These are phyloP conservation scores for Drosophila ironensis DNA, from an alignment of 1,140 invertebrate genomes.

Conservation along the genomic window DNA sequence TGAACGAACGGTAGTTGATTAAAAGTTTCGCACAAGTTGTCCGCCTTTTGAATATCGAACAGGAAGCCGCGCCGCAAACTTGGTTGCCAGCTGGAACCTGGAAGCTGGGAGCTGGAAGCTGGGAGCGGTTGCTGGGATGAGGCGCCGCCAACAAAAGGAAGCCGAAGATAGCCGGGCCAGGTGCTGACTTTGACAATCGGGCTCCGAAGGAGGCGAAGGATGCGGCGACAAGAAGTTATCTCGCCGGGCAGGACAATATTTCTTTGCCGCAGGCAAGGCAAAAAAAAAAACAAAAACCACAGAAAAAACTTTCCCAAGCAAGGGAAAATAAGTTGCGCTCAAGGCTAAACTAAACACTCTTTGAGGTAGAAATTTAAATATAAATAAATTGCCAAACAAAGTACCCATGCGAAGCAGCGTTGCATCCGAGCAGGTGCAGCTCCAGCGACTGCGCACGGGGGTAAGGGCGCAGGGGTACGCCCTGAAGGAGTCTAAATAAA, in stretches of 20 bases:
- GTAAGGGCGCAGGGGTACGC: not conserved
- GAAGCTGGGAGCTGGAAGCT: not conserved
- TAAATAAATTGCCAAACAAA: conserved; percentile 79
- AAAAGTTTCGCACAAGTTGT: conserved; percentile 67
- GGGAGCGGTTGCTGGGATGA: too few species aligned
- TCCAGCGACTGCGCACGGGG: conserved; percentile 14
- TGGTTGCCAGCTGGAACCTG: not conserved
- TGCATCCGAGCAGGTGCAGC: conserved; percentile 28
- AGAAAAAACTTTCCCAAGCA: conserved; percentile 48
- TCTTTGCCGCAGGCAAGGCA: conserved; percentile 44
- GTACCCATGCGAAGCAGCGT: conserved; percentile 39
- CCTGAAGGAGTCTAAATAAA: conserved; percentile 67
- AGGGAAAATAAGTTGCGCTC: conserved; percentile 56
- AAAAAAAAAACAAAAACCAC: too few species aligned
- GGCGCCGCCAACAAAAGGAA: not conserved
- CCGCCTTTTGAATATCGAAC: conserved; percentile 54
- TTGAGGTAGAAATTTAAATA: conserved; percentile 78
- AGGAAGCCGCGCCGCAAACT: conserved; percentile 45
- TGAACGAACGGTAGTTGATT: conserved; percentile 61
- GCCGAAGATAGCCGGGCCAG: conserved; percentile 7
- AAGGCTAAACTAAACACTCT: conserved; percentile 72
- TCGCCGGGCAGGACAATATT: conserved; percentile 43
- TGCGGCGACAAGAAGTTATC: conserved; percentile 41
- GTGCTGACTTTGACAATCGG: conserved; percentile 45
- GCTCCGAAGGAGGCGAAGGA: not conserved